Base-by-base conservation (phyloP, 2,888 invertebrate species). In the Belgica antarctica region DNA sequence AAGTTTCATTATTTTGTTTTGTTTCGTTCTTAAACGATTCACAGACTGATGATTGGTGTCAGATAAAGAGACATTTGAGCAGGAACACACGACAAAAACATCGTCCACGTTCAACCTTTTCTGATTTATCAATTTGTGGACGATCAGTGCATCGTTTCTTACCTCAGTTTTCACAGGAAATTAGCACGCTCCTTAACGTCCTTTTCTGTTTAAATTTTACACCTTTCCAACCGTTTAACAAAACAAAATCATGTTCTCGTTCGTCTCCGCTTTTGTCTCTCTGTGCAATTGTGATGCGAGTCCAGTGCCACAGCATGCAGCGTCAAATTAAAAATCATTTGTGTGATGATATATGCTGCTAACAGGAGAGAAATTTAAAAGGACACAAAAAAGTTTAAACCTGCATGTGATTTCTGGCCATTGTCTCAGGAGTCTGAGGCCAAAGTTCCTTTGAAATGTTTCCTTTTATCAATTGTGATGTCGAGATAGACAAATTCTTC, bases 81-180 rank as follows among this genome's bases (percentile, higher is more conserved):
- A 22, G 22, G 22, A 52, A 22, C 52, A 52, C 52, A 52, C 52
- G 52, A 52, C 52, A 52, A 7, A 31, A 52, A 22, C 52, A 52
- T 19, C 17, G 22, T 22, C 52, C 19, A 19, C 22, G 17, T 3
- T 52, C 3, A 17, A 12, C 17, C 22, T 22, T 17, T 52, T 7
- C 52, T 52, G 52, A 22, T 52, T 52, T 52, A 52, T 52, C 52
- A 52, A n/a, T 22, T 52, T 17, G n/a, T 7, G 17, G 52, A 52
- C 52, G 52, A 52, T 52, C 52, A 52, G 52, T 12, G 5, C 17
- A 22, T 12, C 52, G 52, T 12, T 22, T 24, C n/a, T 34, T 25
- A 46, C 68, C 68, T 68, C 68, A 68, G 57, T 68, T 68, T 68
- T 68, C 68, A 68, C 68, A 68, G 68, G 68, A 68, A 68, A 68